These are phyloP conservation scores for Dromaius novaehollandiae DNA, from an alignment of 2,113 vertebrate species.

Conservation along the genomic window DNA sequence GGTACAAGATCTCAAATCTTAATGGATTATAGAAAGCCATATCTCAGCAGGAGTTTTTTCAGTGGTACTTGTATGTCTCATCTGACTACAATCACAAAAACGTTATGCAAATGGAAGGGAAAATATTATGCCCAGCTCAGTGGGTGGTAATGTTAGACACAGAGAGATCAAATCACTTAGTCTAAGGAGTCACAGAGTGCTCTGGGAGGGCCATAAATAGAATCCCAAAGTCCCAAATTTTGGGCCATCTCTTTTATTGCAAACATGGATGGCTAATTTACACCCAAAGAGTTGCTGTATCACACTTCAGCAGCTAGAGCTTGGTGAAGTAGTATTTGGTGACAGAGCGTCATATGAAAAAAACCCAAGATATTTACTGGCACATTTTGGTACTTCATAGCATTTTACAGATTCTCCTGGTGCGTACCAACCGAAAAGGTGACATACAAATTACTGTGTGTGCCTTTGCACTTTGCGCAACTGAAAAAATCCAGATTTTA, in stretches of 20 bases:
- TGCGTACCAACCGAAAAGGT: background rate
- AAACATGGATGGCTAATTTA: background rate
- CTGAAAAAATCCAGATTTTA: background rate
- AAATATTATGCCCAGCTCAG: background rate
- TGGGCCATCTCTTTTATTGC: background rate
- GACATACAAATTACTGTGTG: background rate
- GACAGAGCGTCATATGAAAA: background rate
- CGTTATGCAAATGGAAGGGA: background rate
- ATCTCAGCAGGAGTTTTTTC: background rate
- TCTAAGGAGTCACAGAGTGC: background rate
- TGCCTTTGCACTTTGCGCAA: background rate
- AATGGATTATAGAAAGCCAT: background rate
- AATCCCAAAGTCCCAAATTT: background rate
- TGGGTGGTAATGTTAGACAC: background rate
- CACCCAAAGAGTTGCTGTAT: background rate
- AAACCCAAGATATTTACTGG: background rate
- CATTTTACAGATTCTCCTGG: background rate
- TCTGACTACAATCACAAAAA: background rate
- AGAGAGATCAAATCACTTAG: background rate
- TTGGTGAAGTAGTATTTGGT: rapidly evolving
- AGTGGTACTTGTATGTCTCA: background rate
- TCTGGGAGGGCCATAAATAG: background rate
- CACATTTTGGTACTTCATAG: background rate
- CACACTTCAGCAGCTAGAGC: background rate
- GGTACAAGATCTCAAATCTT: background rate